Base-by-base conservation (phyloP, 2,888 invertebrate genomes). In the Phytoseiulus persimilis region DNA sequence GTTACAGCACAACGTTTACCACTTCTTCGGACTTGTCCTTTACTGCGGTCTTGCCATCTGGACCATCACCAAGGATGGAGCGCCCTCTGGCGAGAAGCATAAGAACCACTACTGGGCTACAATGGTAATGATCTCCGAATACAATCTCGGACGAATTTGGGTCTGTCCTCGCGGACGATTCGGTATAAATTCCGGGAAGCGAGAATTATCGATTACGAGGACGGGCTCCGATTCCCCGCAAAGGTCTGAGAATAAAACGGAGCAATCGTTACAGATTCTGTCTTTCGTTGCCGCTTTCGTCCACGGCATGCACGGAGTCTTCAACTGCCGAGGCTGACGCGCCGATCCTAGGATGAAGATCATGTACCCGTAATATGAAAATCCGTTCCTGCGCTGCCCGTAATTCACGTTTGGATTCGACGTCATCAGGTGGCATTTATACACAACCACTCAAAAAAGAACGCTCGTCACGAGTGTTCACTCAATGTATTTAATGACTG, bases 1-100 rank as follows among this genome's bases (percentile, higher is more conserved):
- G n/a, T 33, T 87, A 33, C 33, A 87, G 87, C 87, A 87, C 87
- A 87, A 87, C 87, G 87, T 87, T 45, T 87, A 87, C 87, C 87
- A 87, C 87, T 87, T 87, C 87, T 87, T 87, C 87, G 87, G 87
- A 6, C 32, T 87, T 9, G 87, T 87, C 33, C 87, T 87, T n/a
- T 87, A 87, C 45, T 31, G 32, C 33, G 87, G 87, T 32, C 87
- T 87, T 0, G 87, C 87, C 23, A 32, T 87, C 87, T 87, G 87
- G 87, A 14, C 87, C 3, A 87, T 87, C 33, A 31, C 87, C 0
- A 87, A 87, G 87, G 87, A 87, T 14, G 87, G 87, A n/a, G 87
- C 87, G n/a, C 87, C 87, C 2, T 87, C 87, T 3, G 87, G 33
- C 32, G 39, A 87, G 87, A 33, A 33, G 14, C 32, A 33, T 39